Conservation (phyloP, 2,797 vertebrate species). For the Danio aesculapii region DNA sequence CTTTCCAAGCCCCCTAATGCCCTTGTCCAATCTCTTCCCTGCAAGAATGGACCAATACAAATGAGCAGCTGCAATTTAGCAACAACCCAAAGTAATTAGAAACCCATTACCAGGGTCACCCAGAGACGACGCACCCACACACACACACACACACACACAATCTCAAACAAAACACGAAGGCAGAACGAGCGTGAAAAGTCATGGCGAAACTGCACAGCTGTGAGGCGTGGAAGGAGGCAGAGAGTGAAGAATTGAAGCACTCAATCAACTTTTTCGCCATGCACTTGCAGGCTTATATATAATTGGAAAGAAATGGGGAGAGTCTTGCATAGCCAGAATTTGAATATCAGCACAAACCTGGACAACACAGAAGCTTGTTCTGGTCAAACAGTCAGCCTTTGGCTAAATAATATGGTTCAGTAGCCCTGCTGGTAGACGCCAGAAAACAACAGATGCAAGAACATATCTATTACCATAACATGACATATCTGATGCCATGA, state of each 20-base stretch:
- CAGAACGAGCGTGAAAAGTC: slow-evolving; percentile 28
- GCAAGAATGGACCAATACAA: slow-evolving; percentile 55
- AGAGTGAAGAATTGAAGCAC: slow-evolving; percentile 8
- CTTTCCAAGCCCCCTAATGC: slow-evolving; percentile 51
- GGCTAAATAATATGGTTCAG: background rate
- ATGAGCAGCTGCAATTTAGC: slow-evolving; percentile 62
- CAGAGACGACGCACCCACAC: slow-evolving; percentile 49
- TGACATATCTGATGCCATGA: too few relatives aligned
- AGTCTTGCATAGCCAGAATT: background rate
- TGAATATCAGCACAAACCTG: background rate
- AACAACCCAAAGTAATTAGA: slow-evolving; percentile 64
- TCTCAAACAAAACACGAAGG: slow-evolving; percentile 11
- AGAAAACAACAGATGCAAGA: too few relatives aligned
- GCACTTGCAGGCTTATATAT: background rate
- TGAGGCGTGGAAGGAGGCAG: background rate
- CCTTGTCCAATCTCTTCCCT: slow-evolving; percentile 60
- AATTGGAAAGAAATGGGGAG: background rate
- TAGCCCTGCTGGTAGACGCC: background rate
- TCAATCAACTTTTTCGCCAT: slow-evolving; percentile 9
- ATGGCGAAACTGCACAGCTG: slow-evolving; percentile 25
- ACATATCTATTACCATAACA: too few relatives aligned
- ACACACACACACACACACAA: slow-evolving; percentile 13
- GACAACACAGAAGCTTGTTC: background rate
- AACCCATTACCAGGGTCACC: slow-evolving; percentile 60
- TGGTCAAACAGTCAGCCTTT: slow-evolving; percentile 1